Evolutionary conservation across 1,140 invertebrate species (phyloP).

Genomic region (Pseudomyrmex cubaensis): DNA sequence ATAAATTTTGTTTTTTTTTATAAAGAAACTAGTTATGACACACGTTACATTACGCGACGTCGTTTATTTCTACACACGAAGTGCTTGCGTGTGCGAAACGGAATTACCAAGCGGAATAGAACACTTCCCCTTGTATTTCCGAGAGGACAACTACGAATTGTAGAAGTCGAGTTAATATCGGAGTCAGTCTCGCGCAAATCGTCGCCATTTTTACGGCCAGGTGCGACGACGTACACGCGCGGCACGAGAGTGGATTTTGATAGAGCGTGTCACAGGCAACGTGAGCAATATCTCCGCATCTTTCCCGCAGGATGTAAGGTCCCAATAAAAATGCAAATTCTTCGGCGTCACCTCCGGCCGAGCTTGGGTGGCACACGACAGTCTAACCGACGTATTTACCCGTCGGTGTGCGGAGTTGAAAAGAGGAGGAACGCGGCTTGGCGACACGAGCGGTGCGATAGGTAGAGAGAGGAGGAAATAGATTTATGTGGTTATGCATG

Average conservation of each 20-base stretch:
- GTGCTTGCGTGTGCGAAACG: background rate
- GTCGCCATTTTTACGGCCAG: conserved; percentile 27
- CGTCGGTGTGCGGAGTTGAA: conserved; percentile 62
- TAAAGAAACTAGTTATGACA: background rate
- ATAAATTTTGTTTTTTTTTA: background rate
- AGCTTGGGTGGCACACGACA: conserved; percentile 60
- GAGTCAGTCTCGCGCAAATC: conserved; percentile 45
- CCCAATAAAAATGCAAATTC: conserved; percentile 83
- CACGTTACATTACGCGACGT: background rate
- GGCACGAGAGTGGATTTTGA: conserved; percentile 41
- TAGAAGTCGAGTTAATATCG: conserved; percentile 33
- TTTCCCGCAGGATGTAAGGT: conserved; percentile 66
- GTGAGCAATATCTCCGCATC: conserved; percentile 59
- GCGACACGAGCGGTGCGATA: conserved; percentile 7
- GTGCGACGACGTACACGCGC: conserved; percentile 44
- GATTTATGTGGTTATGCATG: conserved; percentile 65
- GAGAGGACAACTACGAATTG: background rate
- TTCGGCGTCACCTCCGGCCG: conserved; percentile 41
- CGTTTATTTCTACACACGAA: background rate
- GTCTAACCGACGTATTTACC: conserved; percentile 70
- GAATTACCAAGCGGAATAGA: background rate
- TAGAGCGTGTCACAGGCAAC: conserved; percentile 54
- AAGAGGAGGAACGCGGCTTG: conserved; percentile 37
- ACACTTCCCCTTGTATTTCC: background rate
- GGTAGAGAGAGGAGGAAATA: conserved; percentile 41